These are phyloP conservation scores for Xyliphius kryptos DNA, from an alignment of 2,113 vertebrate genomes.

Conservation along the genomic window DNA sequence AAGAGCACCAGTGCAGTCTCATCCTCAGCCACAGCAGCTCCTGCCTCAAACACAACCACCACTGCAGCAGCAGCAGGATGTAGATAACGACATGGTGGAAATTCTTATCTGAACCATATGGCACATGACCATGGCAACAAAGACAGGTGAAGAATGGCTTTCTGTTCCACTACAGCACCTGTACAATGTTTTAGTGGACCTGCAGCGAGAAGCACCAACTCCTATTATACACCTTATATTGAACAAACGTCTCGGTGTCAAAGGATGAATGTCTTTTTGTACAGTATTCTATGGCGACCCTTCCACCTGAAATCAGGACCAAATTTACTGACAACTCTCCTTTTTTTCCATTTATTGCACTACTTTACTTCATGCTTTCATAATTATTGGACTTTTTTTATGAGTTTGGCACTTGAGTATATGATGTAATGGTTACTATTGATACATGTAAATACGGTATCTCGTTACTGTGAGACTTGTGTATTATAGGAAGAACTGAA, in stretches of 20 bases:
- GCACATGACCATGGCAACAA: not conserved
- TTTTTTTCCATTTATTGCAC: conserved; percentile 40
- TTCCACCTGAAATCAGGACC: conserved; percentile 45
- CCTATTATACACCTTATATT: conserved; percentile 18
- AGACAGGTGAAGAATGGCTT: no score
- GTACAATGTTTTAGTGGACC: no score
- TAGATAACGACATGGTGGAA: conserved; percentile 69
- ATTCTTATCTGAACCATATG: conserved; percentile 64
- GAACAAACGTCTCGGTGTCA: conserved; percentile 4
- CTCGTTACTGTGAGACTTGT: conserved; percentile 43
- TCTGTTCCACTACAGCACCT: no score
- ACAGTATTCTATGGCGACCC: conserved; percentile 41
- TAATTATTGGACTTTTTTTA: conserved; percentile 44
- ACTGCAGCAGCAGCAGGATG: conserved; percentile 60
- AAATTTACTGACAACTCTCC: conserved; percentile 45
- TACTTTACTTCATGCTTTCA: conserved; percentile 30
- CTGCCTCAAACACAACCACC: conserved; percentile 39
- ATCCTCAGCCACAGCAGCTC: conserved; percentile 41
- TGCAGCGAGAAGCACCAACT: conserved; percentile 46
- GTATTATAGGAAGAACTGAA: conserved; percentile 27
- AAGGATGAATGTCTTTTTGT: conserved; percentile 20
- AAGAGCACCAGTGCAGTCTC: conserved; percentile 52
- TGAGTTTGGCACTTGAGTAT: conserved; percentile 52
- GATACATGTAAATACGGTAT: conserved; percentile 27
- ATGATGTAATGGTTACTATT: conserved; percentile 31